These are phyloP conservation scores for Brachyptera risi DNA, from an alignment of 2,888 invertebrate species.

Conservation along the genomic window DNA sequence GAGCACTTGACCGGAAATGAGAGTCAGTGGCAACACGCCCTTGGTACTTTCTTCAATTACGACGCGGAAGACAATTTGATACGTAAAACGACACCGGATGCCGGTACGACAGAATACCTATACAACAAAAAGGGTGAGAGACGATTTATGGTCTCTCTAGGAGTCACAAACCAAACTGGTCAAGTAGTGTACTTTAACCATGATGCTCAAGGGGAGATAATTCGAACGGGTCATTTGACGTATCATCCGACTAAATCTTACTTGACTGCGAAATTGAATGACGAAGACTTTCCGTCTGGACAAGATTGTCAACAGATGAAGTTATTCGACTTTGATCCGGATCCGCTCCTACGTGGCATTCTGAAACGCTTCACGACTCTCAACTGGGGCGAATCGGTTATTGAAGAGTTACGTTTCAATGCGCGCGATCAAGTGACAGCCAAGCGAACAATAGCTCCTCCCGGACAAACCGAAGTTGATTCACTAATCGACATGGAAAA, in stretches of 20 bases:
- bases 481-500: not conserved
- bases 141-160: not conserved
- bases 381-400: not conserved
- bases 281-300: not conserved
- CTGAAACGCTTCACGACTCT: not conserved
- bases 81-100: not conserved
- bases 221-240: not conserved
- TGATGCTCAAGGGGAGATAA: not conserved
- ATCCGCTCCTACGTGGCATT: not conserved
- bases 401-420: not conserved
- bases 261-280: not conserved
- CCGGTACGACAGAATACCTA: not conserved
- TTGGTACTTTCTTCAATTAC: not conserved
- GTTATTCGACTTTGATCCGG: not conserved
- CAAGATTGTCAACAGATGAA: not conserved
- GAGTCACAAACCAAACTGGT: not conserved
- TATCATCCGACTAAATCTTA: not conserved
- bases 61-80: not conserved
- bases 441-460: not conserved
- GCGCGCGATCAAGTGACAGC: not conserved
- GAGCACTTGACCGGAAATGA: conserved; percentile 22
- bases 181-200: not conserved
- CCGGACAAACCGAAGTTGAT: not conserved
- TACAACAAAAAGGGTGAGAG: not conserved
- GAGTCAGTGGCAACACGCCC: conserved; percentile 24